Base-by-base conservation (phyloP, 2,113 vertebrate genomes). In the Bambusicola thoracicus region DNA sequence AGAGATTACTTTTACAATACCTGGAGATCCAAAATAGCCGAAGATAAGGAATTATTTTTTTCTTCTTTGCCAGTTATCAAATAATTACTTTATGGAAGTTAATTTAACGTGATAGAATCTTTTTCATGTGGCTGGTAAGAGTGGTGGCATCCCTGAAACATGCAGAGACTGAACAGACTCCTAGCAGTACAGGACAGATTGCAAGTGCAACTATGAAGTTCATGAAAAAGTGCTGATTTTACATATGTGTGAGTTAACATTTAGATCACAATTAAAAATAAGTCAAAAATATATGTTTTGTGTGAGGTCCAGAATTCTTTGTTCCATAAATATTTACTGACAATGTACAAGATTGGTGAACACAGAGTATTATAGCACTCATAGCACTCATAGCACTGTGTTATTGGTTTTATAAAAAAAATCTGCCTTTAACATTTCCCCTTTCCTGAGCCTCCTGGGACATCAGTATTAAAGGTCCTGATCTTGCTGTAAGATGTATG, bases 31-130 rank as follows among this genome's bases (percentile, higher is more conserved):
- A 79, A 81, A 94, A 81, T 58, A 92, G 32, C 13, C 29, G 68
- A 92, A 86, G 59, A 89, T 81, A 81, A 46, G 30, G 8, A 81
- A 21, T 41, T 84, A 3, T 62, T 81, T 74, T 74, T 72, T 90
- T 87, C 32, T 78, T 40, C 46, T 93, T 95, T 86, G 25, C 21
- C 21, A 88, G 55, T 90, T 96, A 83, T 93, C 67, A 94, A 86
- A 90, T 87, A 92, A 93, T 85, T 94, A 90, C 72, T 86, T 94
- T 55, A 93, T 46, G 25, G 43, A 84, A 74, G n/a, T 12, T 77
- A 87, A 82, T 6, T 69, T 76, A 62, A 81, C 76, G 21, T 36
- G 17, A 76, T 70, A 49, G 4, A 29, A 63, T 46, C 22, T 65
- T 72, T 72, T 89, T 81, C 32, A 61, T 30, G 21, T 67, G 73